Base-by-base conservation (phyloP, 2,113 vertebrate genomes). In the Hiodon alosoides region DNA sequence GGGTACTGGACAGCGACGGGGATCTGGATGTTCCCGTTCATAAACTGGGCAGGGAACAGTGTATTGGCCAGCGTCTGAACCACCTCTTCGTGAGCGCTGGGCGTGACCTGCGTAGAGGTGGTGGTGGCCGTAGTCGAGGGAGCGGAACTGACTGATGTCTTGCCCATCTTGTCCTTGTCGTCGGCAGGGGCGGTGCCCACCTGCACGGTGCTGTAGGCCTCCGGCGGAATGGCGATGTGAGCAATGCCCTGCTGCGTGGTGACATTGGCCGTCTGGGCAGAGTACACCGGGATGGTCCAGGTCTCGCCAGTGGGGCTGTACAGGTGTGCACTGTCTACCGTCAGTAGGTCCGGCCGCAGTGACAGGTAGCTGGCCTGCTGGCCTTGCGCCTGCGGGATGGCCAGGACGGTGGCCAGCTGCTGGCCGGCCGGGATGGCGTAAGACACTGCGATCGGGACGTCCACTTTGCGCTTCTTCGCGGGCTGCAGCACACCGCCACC, bases 21-120 rank as follows among this genome's bases (percentile, higher is more conserved):
- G 92, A 98, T 98, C 93, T 99, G 97, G 89, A 99, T 95, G 91
- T 98, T 99, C 72, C 97, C 97, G 81, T 99, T 99, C 95, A 99
- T 98, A 81, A 99, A 99, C 91, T 99, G 97, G 1, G 97, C 95
- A 7, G 97, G 96, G 85, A 99, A 97, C 6, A 68, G 66, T 4
- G 66, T 47, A 2, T 50, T 51, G 50, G 66, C 66, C 82, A 98
- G 93, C 0, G 96, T 97, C 90, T 99, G 97, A 80, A 99, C 95
- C 71, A 98, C 95, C 84, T 99, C 97, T 85, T 99, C 96, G 79
- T 94, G 90, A 85, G 93, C 88, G 67, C 94, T 91, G 73, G 93
- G 89, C 4, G 90, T 7, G 11, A 46, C 2, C 16, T 60, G 61
- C 0, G 82, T 67, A 61, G 88, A 85, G 69, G 81, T 66, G 1